Evolutionary conservation across 2,113 vertebrate genomes (phyloP).

Genomic region (Coregonus clupeaformis): DNA sequence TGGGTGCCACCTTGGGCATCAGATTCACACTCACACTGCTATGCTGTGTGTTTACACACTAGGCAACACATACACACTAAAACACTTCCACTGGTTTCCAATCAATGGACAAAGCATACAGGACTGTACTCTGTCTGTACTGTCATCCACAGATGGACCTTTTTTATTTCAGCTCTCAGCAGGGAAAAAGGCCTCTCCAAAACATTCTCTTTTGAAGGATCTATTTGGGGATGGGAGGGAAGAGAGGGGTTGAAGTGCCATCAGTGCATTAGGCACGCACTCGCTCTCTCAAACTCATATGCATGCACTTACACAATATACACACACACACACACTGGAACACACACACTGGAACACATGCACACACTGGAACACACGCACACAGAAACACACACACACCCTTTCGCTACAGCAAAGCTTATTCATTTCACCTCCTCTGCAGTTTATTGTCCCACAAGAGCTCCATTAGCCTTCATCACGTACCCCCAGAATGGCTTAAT

Average conservation of each 20-base stretch:
- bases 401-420: not conserved
- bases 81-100: too few relatives aligned
- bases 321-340: not conserved
- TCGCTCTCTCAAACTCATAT: too few relatives aligned
- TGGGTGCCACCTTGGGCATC: not conserved
- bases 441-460: constrained; percentile 14
- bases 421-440: too few relatives aligned
- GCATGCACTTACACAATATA: not conserved
- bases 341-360: not conserved
- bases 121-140: too few relatives aligned
- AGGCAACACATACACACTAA: not conserved
- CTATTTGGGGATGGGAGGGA: not conserved
- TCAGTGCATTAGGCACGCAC: too few relatives aligned
- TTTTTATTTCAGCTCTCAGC: too few relatives aligned
- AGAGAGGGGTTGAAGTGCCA: too few relatives aligned
- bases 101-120: too few relatives aligned
- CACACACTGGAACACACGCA: not conserved
- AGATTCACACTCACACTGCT: not conserved
- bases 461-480: constrained; percentile 13
- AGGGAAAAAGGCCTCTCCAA: not conserved
- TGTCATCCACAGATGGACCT: too few relatives aligned
- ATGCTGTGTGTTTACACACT: not conserved
- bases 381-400: not conserved
- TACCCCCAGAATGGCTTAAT: constrained; percentile 6
- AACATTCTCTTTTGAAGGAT: not conserved